A percentile compares a stretch with the other conserved stretches of the same genome.
phyloP scores from a whole-genome alignment of 2,888 invertebrate species.

The Nephrotoma flavescens region DNA sequence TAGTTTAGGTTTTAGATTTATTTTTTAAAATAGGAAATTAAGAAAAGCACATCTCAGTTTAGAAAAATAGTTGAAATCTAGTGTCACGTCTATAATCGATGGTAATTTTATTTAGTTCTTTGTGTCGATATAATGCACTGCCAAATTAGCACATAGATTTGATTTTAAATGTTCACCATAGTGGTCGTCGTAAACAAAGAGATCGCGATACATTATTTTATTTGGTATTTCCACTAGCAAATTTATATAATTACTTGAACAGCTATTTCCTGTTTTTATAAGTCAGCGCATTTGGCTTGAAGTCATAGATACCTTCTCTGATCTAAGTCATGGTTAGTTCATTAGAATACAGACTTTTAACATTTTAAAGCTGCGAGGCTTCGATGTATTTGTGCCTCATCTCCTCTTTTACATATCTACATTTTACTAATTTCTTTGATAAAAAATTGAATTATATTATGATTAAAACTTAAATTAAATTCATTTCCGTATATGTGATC shows the following conservation, averaged over 20 bases:
- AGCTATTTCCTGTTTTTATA: too few species aligned
- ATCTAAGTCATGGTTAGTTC: too few species aligned
- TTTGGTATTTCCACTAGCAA: background rate
- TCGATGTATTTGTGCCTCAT: too few species aligned
- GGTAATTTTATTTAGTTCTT: background rate
- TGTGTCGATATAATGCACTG: background rate
- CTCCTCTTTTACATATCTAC: too few species aligned
- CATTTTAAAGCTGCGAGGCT: too few species aligned
- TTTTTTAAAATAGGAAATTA: background rate
- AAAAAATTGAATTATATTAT: background rate
- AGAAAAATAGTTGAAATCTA: background rate
- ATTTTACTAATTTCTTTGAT: background rate
- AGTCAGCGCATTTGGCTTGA: too few species aligned
- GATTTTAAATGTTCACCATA: background rate
- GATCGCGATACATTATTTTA: background rate
- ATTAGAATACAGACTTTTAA: too few species aligned
- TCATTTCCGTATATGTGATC: background rate
- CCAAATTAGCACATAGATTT: background rate
- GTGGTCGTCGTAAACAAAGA: background rate
- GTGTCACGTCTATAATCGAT: background rate
- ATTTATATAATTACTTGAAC: too few species aligned
- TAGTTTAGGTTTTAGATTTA: background rate
- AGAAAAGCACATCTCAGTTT: background rate
- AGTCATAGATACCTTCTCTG: too few species aligned
- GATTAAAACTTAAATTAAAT: background rate